These are phyloP conservation scores for Nemopilema nomurai DNA, from an alignment of 30 jellyfish, hydroid and myxozoan genomes.

Conservation along the genomic window DNA sequence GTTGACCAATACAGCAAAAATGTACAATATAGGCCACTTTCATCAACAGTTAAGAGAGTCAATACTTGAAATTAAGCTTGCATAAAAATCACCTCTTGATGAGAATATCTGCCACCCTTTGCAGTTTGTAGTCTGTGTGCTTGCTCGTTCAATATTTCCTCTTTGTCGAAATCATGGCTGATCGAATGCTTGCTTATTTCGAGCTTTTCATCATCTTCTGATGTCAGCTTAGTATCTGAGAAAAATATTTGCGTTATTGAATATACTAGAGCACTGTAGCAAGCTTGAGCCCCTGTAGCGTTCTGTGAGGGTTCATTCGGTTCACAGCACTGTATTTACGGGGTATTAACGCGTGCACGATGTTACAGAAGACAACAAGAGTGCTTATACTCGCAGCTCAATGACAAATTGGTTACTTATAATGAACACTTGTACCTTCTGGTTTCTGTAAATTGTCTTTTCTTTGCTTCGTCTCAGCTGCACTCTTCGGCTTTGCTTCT, in stretches of 20 bases:
- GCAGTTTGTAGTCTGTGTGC: constrained; percentile 12
- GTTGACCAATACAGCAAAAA: no score
- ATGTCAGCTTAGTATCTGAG: not conserved
- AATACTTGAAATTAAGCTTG: not conserved
- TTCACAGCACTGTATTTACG: no score
- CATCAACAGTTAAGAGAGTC: no score
- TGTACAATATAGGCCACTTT: no score
- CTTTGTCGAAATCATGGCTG: constrained; percentile 50
- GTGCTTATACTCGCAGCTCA: not conserved
- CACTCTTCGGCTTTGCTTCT: constrained; percentile 12
- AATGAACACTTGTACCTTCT: not conserved
- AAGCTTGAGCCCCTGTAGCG: not conserved
- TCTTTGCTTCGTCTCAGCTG: not conserved
- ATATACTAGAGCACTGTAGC: no score
- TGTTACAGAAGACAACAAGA: no score
- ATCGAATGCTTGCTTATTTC: constrained; percentile 54
- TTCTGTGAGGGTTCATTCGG: no score
- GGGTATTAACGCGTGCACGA: no score
- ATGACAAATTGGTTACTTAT: not conserved
- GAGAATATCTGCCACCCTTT: not conserved
- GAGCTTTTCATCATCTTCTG: not conserved
- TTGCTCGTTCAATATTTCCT: constrained; percentile 17
- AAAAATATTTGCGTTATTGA: not conserved
- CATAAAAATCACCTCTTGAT: constrained; percentile 4
- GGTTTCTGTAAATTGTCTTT: not conserved